Conservation (phyloP, 2,113 vertebrate genomes). For the Beaufortia kweichowensis region DNA sequence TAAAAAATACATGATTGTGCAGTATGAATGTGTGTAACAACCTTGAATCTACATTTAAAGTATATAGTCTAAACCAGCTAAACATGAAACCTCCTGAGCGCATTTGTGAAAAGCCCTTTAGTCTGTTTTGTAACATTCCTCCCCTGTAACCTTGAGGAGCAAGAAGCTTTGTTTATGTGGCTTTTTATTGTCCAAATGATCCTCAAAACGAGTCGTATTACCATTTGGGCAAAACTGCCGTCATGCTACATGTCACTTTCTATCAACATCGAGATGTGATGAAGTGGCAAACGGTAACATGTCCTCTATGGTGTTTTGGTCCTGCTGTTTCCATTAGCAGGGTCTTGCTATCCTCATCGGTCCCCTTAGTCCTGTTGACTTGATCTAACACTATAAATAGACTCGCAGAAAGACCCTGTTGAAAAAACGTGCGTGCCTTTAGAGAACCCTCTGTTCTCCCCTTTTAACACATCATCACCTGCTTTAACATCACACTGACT, state of each 20-base stretch:
- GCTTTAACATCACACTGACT: slow-evolving; percentile 14
- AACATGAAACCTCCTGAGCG: no score
- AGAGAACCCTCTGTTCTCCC: not conserved
- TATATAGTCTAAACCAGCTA: no score
- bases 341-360: slow-evolving; percentile 1
- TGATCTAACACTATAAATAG: slow-evolving; percentile 43
- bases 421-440: not conserved
- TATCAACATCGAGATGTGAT: not conserved
- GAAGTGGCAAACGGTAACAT: not conserved
- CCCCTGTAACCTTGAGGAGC: no score
- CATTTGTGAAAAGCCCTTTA: no score
- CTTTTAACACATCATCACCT: slow-evolving; percentile 19
- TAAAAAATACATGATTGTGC: no score
- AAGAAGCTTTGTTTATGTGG: not conserved
- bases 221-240: not conserved
- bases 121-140: no score
- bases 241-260: not conserved
- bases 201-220: not conserved
- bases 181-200: not conserved
- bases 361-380: slow-evolving; percentile 2
- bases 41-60: no score
- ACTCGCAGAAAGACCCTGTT: not conserved
- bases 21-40: no score
- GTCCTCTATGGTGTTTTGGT: not conserved
- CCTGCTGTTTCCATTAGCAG: not conserved